Conservation (phyloP, 23 tunicate species). For the Ciona savignyi region DNA sequence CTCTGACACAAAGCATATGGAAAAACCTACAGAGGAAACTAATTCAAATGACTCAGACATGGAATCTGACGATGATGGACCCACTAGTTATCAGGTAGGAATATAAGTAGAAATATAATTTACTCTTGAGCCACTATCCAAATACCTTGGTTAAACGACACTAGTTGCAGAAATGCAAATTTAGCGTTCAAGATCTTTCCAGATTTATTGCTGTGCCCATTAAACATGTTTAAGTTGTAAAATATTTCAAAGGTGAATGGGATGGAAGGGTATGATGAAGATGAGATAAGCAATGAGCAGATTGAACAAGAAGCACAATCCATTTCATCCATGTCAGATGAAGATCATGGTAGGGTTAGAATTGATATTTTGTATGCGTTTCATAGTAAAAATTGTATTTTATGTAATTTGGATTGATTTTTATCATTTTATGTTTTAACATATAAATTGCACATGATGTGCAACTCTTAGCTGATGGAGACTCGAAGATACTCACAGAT, state of each 20-base stretch:
- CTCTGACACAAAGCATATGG: constrained; percentile 6
- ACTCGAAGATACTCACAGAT: constrained; percentile 43
- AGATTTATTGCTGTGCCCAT: background rate
- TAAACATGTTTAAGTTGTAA: too few relatives aligned
- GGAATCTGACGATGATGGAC: constrained; percentile 71
- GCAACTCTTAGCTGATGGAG: background rate
- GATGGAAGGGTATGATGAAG: background rate
- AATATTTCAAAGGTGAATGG: background rate
- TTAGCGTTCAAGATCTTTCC: background rate
- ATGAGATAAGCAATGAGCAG: background rate
- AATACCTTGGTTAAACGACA: too few relatives aligned
- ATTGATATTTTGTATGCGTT: background rate
- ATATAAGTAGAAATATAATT: too few relatives aligned
- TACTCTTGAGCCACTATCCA: too few relatives aligned
- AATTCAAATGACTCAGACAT: constrained; percentile 14
- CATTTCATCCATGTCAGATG: background rate
- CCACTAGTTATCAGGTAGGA: constrained; percentile 64
- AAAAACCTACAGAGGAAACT: constrained; percentile 1
- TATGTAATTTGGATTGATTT: too few relatives aligned
- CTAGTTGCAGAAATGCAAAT: too few relatives aligned
- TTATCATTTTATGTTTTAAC: too few relatives aligned
- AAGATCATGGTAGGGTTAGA: background rate
- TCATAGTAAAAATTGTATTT: too few relatives aligned
- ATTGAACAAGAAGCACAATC: background rate
- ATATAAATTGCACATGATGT: too few relatives aligned